Evolutionary conservation across 2,888 invertebrate species (phyloP), one percentile per base, ranked within the genome.

Genomic region (Leuctra nigra): DNA sequence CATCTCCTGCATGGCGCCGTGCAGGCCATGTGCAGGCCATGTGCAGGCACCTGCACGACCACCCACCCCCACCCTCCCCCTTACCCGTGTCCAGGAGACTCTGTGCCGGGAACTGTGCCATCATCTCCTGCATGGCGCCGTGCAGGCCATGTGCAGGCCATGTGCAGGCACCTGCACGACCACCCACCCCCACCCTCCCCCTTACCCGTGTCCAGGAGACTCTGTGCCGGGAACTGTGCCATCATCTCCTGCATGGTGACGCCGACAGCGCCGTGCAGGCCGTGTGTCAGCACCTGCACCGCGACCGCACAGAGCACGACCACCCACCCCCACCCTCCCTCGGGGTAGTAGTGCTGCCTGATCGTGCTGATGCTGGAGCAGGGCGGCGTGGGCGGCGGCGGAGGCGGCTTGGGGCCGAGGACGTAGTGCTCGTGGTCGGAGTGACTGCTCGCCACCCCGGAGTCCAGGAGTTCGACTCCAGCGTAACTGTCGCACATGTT

Each of bases 61-160:
- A 87, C 80, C 88, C 89, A 91, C 6, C 91, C 91, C 90, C 63
- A 59, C 14, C 61, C 58, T 33, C 65, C 67, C 60, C 66, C 66
- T 48, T 50, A 50, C 50, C 35, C 2, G 22, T 22, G 18, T 50
- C 20, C 11, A 50, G 13, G 50, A 50, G 20, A 1, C 18, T 35
- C 20, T 50, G 16, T 9, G 14, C 18, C 3, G 50, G 50, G n/a
- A 20, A 50, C 20, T 50, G 50, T 22, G 7, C 18, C 18, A 29
- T 14, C 35, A 33, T 50, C 35, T 29, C 50, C 16, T 18, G 18
- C 3, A 50, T 16, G 38, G 61, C 61, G 41, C 55, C 61, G 53
- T 89, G 86, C 63, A 88, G 73, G 1, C 91, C 91, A 66, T 87
- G 84, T n/a, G n/a, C n/a, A n/a, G n/a, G n/a, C n/a, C n/a, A n/a